These are phyloP conservation scores for Sterna hirundo DNA, from an alignment of 2,113 vertebrate species.

Conservation along the genomic window DNA sequence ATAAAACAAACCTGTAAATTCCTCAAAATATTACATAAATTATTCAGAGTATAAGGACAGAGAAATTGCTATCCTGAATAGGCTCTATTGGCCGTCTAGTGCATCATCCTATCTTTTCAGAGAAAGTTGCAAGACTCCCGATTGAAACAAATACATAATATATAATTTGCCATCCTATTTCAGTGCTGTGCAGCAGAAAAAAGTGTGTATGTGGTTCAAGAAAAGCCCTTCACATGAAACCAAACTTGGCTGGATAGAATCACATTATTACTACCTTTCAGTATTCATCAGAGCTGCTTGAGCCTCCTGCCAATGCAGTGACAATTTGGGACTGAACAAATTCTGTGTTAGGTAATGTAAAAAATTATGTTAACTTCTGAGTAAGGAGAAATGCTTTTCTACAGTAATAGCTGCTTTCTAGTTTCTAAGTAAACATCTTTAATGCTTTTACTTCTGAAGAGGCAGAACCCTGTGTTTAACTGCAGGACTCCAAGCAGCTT, in stretches of 20 bases:
- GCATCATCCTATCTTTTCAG: neutral
- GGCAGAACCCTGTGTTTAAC: neutral
- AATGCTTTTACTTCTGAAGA: neutral
- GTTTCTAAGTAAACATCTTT: neutral
- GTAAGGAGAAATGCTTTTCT: neutral
- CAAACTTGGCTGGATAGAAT: neutral
- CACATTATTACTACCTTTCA: neutral
- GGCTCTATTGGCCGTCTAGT: neutral
- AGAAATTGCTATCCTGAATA: neutral
- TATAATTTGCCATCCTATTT: neutral
- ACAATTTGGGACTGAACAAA: neutral
- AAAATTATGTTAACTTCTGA: neutral
- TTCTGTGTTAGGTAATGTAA: neutral
- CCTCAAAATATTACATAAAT: too few species aligned
- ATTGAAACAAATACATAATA: neutral
- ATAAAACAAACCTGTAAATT: neutral
- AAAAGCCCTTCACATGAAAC: neutral
- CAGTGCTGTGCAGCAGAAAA: neutral
- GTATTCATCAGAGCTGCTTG: neutral
- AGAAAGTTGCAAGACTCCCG: neutral
- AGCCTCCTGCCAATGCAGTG: neutral
- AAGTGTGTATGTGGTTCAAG: neutral
- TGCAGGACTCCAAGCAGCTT: neutral
- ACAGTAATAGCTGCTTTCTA: neutral
- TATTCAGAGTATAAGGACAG: neutral